A percentile compares a stretch with the other conserved stretches of the same genome.
Evolutionary conservation across 2,888 invertebrate genomes (phyloP).

Genomic region (Gnatocerus cornutus): DNA sequence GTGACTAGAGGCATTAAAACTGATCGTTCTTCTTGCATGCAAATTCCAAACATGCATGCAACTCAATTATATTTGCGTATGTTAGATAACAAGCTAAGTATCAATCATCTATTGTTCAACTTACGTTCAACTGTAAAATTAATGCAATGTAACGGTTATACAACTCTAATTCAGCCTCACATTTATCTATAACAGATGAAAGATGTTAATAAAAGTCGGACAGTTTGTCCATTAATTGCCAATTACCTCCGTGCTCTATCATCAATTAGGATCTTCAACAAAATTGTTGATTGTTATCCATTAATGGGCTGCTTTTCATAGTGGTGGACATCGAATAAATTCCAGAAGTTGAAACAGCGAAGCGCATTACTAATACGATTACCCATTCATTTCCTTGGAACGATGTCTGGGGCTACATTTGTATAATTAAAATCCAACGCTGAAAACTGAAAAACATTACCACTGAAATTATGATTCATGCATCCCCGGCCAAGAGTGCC

Average conservation of each 20-base stretch:
- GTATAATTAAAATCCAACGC: slow-evolving; percentile 41
- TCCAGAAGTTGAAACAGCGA: slow-evolving; percentile 4
- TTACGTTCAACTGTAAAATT: too few relatives aligned
- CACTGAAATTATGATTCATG: slow-evolving; percentile 41
- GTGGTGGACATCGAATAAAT: slow-evolving; percentile 8
- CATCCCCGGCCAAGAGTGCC: slow-evolving; percentile 4
- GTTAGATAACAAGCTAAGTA: too few relatives aligned
- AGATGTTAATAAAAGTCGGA: slow-evolving; percentile 1
- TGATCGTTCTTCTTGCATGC: neutral
- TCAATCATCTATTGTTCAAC: too few relatives aligned
- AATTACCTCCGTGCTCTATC: slow-evolving; percentile 17
- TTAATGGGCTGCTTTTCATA: slow-evolving; percentile 9
- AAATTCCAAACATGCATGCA: neutral
- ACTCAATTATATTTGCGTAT: neutral
- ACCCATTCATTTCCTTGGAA: slow-evolving; percentile 32
- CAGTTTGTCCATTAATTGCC: slow-evolving; percentile 7
- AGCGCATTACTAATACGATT: slow-evolving; percentile 28
- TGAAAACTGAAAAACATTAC: slow-evolving; percentile 40
- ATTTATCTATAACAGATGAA: neutral
- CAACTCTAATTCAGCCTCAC: neutral
- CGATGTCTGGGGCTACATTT: slow-evolving; percentile 34
- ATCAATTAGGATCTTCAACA: slow-evolving; percentile 12
- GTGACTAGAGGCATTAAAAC: neutral
- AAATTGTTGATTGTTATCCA: slow-evolving; percentile 9
- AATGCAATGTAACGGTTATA: too few relatives aligned